phyloP scores from a whole-genome alignment of 30 jellyfish, hydroid and myxozoan genomes.

The Chironex yamaguchii region DNA sequence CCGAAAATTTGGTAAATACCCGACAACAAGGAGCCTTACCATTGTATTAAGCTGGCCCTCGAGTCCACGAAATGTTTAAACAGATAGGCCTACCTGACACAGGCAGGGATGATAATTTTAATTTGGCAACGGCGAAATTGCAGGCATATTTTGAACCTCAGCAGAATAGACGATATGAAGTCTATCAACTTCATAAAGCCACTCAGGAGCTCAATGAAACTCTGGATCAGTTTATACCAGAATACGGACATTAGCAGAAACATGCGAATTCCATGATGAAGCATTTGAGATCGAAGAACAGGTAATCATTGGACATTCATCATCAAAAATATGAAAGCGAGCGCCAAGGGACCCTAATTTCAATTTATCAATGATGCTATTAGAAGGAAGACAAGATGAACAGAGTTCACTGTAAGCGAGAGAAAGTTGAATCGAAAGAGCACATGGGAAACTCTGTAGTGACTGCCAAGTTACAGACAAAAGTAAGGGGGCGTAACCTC shows the following conservation, averaged over 20 bases:
- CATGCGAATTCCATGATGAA: conserved; percentile 1
- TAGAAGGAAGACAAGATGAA: conserved; percentile 5
- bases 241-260: not conserved
- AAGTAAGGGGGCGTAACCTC: too few species aligned
- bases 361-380: not conserved
- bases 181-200: not conserved
- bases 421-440: too few species aligned
- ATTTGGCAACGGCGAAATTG: not conserved
- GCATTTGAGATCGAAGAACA: conserved; percentile 27
- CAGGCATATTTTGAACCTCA: not conserved
- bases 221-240: not conserved
- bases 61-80: too few species aligned
- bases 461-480: too few species aligned
- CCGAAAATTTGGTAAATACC: too few species aligned
- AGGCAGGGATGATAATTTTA: too few species aligned
- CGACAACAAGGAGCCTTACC: too few species aligned
- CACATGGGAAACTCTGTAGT: too few species aligned
- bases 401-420: too few species aligned
- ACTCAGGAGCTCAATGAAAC: not conserved
- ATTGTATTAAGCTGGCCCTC: too few species aligned
- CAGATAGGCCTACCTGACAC: too few species aligned
- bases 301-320: conserved; percentile 6
- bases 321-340: not conserved
- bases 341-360: conserved; percentile 15
- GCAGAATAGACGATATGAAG: not conserved